Percentiles rank a stretch among this genome's conserved stretches.
phyloP scores from a whole-genome alignment of 2,888 invertebrate species.

The Drosophila testacea region DNA sequence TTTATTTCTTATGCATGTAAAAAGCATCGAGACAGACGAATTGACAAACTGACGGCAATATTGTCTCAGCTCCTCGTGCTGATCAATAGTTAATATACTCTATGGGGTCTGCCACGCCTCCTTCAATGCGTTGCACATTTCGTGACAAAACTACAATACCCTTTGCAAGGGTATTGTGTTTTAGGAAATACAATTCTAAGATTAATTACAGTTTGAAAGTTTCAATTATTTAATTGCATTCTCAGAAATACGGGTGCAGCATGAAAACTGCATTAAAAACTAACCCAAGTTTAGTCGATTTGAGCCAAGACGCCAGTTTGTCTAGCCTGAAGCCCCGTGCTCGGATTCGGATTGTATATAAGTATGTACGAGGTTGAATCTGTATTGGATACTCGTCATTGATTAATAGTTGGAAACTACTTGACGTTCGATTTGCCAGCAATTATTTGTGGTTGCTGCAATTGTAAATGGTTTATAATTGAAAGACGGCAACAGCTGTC shows the following conservation, averaged over 20 bases:
- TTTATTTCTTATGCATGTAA: no score
- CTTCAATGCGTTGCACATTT: no score
- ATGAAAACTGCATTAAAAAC: constrained; percentile 9
- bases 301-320: constrained; percentile 31
- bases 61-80: no score
- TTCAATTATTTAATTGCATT: not conserved
- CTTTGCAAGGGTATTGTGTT: no score
- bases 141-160: no score
- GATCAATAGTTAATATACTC: no score
- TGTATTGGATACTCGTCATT: constrained; percentile 26
- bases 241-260: constrained; percentile 5
- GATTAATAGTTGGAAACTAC: constrained; percentile 50
- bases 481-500: constrained; percentile 45
- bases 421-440: constrained; percentile 52
- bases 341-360: not conserved
- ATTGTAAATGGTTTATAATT: constrained; percentile 52
- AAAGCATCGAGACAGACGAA: no score
- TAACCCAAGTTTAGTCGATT: not conserved
- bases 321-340: constrained; percentile 25
- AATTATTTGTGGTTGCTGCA: constrained; percentile 53
- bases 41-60: no score
- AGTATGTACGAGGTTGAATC: not conserved
- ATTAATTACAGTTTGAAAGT: constrained; percentile 5
- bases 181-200: not conserved
- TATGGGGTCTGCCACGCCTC: no score